phyloP scores from a whole-genome alignment of 1,140 invertebrate species.

The Oreohelix idahoensis region DNA sequence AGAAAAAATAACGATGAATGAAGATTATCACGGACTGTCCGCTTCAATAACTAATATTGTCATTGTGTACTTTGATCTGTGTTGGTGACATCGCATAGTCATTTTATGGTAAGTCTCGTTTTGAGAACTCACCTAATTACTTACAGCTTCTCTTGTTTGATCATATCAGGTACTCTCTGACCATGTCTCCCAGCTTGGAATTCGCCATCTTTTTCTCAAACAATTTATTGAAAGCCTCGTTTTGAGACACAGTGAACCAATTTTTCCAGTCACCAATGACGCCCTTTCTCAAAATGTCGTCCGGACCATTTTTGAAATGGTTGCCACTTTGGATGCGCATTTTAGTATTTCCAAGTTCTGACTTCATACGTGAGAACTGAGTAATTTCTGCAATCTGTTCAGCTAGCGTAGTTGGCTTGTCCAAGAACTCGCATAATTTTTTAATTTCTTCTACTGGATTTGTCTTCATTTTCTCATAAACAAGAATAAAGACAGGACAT shows the following conservation, averaged over 20 bases:
- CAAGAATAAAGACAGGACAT: neutral
- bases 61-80: too few relatives aligned
- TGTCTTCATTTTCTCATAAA: slow-evolving; percentile 2
- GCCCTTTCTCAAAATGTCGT: slow-evolving; percentile 16
- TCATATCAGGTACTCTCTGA: neutral
- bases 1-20: too few relatives aligned
- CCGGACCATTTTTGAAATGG: neutral
- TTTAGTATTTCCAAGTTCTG: slow-evolving; percentile 7
- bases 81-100: too few relatives aligned
- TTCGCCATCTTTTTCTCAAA: slow-evolving; percentile 32
- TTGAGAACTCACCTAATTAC: too few relatives aligned
- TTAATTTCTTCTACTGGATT: slow-evolving; percentile 11
- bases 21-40: too few relatives aligned
- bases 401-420: neutral
- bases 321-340: neutral
- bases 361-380: slow-evolving; percentile 7
- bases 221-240: slow-evolving; percentile 40
- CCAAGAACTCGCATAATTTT: slow-evolving; percentile 6
- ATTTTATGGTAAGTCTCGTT: too few relatives aligned
- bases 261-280: slow-evolving; percentile 53
- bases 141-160: neutral
- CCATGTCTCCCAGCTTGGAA: neutral
- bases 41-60: too few relatives aligned
- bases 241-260: slow-evolving; percentile 47
- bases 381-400: slow-evolving; percentile 3